A percentile compares a stretch with the other conserved stretches of the same genome.
Evolutionary conservation across 2,797 vertebrate genomes (phyloP).

Genomic region (Sebastes cheni): DNA sequence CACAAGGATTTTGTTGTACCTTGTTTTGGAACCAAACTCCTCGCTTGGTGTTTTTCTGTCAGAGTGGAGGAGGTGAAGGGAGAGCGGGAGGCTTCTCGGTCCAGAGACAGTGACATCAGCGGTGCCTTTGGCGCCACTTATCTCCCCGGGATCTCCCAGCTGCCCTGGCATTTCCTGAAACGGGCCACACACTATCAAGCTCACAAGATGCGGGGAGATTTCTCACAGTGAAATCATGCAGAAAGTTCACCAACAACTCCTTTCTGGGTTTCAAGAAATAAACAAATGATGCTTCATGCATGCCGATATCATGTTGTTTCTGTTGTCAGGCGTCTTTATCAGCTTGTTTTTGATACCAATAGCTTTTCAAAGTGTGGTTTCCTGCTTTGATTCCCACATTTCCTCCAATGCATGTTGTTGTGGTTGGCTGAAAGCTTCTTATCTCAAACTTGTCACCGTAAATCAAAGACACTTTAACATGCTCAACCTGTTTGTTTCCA

Average conservation of each 20-base stretch:
- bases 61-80: neutral
- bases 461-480: neutral
- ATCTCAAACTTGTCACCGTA: neutral
- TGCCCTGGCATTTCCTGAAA: constrained; percentile 80
- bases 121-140: constrained; percentile 79
- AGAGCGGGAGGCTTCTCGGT: constrained; percentile 12
- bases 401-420: neutral
- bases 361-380: neutral
- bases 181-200: constrained; percentile 30
- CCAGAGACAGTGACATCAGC: constrained; percentile 65
- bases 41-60: constrained; percentile 32
- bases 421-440: neutral
- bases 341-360: neutral
- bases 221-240: neutral
- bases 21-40: constrained; percentile 49
- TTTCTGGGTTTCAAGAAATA: neutral
- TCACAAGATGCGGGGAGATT: neutral
- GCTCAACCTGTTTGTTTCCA: neutral
- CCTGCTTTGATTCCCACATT: neutral
- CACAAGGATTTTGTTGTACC: constrained; percentile 12
- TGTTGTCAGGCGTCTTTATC: neutral
- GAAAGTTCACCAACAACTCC: neutral
- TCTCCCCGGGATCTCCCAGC: constrained; percentile 80
- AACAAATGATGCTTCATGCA: neutral
- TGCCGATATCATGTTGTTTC: neutral